Evolutionary conservation across 2,888 invertebrate species (phyloP), one percentile per base, ranked within the genome.

Genomic region (Quadriops clusia): DNA sequence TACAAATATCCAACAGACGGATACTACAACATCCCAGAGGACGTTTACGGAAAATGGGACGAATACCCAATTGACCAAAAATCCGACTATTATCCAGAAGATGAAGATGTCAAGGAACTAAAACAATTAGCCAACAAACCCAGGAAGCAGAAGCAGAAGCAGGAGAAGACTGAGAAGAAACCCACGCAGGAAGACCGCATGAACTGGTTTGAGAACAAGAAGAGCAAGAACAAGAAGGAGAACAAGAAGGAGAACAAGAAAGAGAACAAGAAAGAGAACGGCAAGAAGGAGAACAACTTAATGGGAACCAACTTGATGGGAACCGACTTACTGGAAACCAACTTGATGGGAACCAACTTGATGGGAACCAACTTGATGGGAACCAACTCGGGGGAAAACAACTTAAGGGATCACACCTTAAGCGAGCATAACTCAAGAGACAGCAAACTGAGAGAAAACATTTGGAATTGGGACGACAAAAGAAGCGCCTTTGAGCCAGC

Each of bases 71-170:
- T 33, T 10, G 30, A 28, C n/a, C 22, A 40, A 11, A 29, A 33
- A 28, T 24, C 36, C 28, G 28, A 33, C 8, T 37, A 38, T 21
- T 60, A 64, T 22, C 50, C 60, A 25, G 75, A 75, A 42, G 77
- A 78, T 43, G 73, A 76, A 53, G 74, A 76, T 35, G 77, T 74
- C 1, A 61, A 67, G 34, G 74, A 77, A 47, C 51, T 77, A 30
- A 76, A 76, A 50, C 71, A 72, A 28, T 52, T 77, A 36, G 69
- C 72, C 2, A 65, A 70, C 43, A 36, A 39, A 23, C 33, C 15
- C 16, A 9, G 13, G 17, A 14, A 12, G 5, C 24, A 26, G 5
- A 23, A 25, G 4, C 20, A 16, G 20, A 18, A 34, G 11, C 17
- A 17, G 15, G n/a, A n/a, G n/a, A 9, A 23, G 7, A 25, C 30